phyloP scores from a whole-genome alignment of 2,888 invertebrate species.

The Nomada ferruginata region DNA sequence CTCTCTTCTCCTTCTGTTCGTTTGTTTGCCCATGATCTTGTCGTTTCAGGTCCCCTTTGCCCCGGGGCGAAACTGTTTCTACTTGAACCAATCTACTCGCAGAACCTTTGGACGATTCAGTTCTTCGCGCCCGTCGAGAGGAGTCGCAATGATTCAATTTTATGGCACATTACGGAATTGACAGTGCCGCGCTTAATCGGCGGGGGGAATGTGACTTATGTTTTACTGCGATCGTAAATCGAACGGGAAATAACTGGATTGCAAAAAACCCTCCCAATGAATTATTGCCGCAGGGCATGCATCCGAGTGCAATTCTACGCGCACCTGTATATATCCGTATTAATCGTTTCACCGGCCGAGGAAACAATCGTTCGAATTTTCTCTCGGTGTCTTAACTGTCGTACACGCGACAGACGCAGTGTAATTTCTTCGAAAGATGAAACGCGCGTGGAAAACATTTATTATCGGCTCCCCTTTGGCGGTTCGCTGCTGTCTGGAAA shows the following conservation, averaged over 20 bases:
- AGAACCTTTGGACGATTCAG: not conserved
- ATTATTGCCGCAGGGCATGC: slow-evolving; percentile 26
- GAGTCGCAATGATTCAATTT: slow-evolving; percentile 47
- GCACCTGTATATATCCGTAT: not conserved
- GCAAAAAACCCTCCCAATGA: slow-evolving; percentile 43
- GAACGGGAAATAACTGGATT: slow-evolving; percentile 36
- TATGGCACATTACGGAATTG: slow-evolving; percentile 51
- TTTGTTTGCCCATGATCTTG: not conserved
- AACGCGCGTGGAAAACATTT: slow-evolving; percentile 50
- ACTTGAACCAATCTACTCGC: not conserved
- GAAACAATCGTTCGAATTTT: slow-evolving; percentile 9
- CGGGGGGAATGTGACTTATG: slow-evolving; percentile 30
- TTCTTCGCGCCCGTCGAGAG: slow-evolving; percentile 15
- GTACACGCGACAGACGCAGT: slow-evolving; percentile 6
- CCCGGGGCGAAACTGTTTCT: not conserved
- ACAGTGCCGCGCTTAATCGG: slow-evolving; percentile 50
- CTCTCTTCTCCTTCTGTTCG: not conserved
- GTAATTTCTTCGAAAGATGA: slow-evolving; percentile 45
- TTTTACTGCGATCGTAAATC: slow-evolving; percentile 52
- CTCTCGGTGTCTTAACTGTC: not conserved
- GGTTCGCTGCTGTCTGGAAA: slow-evolving; percentile 15
- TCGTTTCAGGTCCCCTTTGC: not conserved
- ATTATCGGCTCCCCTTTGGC: slow-evolving; percentile 46
- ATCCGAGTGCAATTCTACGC: not conserved
- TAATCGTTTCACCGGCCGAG: slow-evolving; percentile 32